Percentiles rank a stretch among this genome's conserved stretches.
These are phyloP conservation scores for Sinohyriopsis cumingii DNA, from an alignment of 2,888 invertebrate genomes.

Conservation along the genomic window DNA sequence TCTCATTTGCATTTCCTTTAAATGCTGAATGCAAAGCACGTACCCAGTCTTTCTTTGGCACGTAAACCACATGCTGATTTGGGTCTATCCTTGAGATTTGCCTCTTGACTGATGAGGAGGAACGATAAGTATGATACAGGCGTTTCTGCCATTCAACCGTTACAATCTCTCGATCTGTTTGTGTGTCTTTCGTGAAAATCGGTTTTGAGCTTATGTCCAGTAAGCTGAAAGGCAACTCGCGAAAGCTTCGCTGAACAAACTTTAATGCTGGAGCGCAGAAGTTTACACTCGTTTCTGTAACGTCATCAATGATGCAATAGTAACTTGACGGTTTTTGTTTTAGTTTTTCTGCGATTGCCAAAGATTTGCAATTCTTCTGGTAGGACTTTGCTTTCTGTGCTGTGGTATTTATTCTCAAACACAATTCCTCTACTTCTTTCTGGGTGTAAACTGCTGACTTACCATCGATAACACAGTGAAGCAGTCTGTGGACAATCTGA, in stretches of 20 bases:
- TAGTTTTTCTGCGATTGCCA: constrained; percentile 21
- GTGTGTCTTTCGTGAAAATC: constrained; percentile 13
- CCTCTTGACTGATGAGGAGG: constrained; percentile 5
- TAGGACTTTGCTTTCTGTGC: constrained; percentile 26
- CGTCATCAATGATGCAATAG: constrained; percentile 18
- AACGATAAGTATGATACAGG: constrained; percentile 1
- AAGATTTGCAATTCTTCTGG: constrained; percentile 22
- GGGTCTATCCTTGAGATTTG: constrained; percentile 6
- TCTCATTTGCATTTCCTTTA: not conserved
- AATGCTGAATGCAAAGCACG: not conserved
- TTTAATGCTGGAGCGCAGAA: constrained; percentile 25
- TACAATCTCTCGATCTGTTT: not conserved
- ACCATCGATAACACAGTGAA: no score
- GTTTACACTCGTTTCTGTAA: constrained; percentile 22
- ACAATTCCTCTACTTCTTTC: constrained; percentile 19
- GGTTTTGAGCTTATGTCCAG: constrained; percentile 18
- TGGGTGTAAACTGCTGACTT: no score
- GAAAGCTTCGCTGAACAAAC: constrained; percentile 4
- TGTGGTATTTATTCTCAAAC: constrained; percentile 22
- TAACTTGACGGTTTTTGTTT: constrained; percentile 22
- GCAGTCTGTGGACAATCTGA: no score
- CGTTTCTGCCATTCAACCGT: constrained; percentile 8
- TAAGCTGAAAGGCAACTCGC: constrained; percentile 30
- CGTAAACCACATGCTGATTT: not conserved
- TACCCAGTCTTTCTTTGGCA: no score